phyloP scores from a whole-genome alignment of 2,113 vertebrate species.

The Passer domesticus region DNA sequence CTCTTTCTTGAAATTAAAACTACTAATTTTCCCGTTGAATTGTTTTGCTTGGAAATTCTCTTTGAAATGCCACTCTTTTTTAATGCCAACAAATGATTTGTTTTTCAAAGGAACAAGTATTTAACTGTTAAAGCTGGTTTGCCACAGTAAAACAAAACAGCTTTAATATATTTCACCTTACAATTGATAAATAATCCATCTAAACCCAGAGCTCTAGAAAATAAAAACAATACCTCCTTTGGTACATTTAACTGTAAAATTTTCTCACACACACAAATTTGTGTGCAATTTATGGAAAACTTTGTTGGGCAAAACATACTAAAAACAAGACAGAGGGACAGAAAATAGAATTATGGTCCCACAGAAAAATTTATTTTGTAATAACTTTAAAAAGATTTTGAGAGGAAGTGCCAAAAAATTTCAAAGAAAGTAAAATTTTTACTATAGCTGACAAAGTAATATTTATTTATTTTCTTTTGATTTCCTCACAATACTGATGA shows the following conservation, averaged over 20 bases:
- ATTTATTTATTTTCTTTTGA: neutral
- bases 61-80: neutral
- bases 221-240: neutral
- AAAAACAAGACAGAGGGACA: neutral
- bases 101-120: neutral
- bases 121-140: neutral
- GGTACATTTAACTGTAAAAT: neutral
- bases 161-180: neutral
- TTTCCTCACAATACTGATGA: neutral
- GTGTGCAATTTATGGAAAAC: neutral
- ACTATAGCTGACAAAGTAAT: neutral
- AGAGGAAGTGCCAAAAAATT: neutral
- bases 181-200: neutral
- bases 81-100: neutral
- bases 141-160: neutral
- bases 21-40: neutral
- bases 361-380: neutral
- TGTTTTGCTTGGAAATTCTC: neutral
- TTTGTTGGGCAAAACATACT: neutral
- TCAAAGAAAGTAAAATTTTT: rapidly evolving
- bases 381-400: neutral
- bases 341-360: too few relatives aligned
- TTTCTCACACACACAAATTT: neutral
- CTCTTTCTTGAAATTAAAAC: neutral
- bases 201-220: neutral